Percentiles rank a stretch among this genome's conserved stretches.
These are phyloP conservation scores for Onychomys torridus DNA, from an alignment of 2,797 vertebrate genomes.

Conservation along the genomic window DNA sequence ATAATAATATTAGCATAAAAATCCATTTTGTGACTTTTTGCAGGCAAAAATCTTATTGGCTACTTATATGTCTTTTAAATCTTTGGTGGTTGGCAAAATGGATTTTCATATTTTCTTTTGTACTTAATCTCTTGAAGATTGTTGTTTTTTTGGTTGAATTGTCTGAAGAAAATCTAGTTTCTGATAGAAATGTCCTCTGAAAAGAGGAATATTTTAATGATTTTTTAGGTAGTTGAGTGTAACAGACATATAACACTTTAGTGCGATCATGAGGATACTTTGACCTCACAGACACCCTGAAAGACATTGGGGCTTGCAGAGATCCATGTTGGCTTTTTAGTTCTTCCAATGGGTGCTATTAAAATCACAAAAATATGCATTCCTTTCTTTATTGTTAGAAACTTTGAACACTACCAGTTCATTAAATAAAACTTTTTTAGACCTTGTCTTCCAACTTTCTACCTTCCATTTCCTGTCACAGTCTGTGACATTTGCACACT, in stretches of 20 bases:
- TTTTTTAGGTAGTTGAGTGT: neutral
- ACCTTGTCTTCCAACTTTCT: neutral
- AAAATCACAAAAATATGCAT: neutral
- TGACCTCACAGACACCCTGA: neutral
- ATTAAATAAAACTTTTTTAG: neutral
- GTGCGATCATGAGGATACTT: neutral
- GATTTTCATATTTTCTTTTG: neutral
- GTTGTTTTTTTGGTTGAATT: slow-evolving; percentile 8
- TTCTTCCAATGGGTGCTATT: neutral
- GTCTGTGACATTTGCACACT: neutral
- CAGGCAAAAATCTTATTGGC: neutral
- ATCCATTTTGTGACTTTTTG: neutral
- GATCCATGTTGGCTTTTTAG: neutral
- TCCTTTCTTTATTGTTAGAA: neutral
- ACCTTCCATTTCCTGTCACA: neutral
- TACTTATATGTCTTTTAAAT: slow-evolving; percentile 16
- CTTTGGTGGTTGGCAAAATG: neutral
- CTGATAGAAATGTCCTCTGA: neutral
- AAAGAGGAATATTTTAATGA: neutral
- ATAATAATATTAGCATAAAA: neutral
- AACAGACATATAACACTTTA: neutral
- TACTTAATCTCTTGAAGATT: neutral
- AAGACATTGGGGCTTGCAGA: neutral
- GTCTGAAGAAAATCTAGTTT: slow-evolving; percentile 35
- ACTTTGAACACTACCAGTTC: neutral